These are phyloP conservation scores for Hippocampus barbouri DNA, from an alignment of 2,113 vertebrate species.

Conservation along the genomic window DNA sequence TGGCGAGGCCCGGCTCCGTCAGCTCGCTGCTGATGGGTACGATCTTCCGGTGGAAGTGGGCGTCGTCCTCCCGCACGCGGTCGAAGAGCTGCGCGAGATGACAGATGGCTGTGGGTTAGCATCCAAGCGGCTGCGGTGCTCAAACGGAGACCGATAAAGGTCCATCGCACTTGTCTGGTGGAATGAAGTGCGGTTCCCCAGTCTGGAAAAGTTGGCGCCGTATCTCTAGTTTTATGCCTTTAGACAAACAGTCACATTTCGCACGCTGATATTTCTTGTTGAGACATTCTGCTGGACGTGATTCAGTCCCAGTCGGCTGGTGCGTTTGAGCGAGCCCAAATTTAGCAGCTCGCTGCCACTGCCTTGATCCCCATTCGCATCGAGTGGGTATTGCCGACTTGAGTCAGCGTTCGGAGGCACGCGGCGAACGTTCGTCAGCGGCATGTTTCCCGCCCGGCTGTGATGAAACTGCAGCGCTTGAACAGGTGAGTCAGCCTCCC, in stretches of 20 bases:
- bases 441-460: no score
- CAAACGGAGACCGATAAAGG: no score
- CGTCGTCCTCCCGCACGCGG: constrained; percentile 84
- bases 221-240: background rate
- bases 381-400: background rate
- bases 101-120: background rate
- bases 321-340: background rate
- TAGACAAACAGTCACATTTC: background rate
- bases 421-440: background rate
- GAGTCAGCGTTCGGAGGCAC: background rate
- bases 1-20: constrained; percentile 82
- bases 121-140: no score
- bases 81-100: constrained; percentile 82
- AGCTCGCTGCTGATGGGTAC: constrained; percentile 86
- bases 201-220: background rate
- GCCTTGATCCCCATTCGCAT: background rate
- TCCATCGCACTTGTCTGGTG: no score
- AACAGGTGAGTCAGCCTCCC: background rate
- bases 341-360: background rate
- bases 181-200: no score
- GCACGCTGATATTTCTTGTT: background rate
- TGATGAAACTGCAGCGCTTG: background rate
- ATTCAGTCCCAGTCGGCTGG: background rate
- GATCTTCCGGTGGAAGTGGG: constrained; percentile 88
- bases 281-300: background rate